Conservation (phyloP, 2,797 vertebrate species). For the Delichon dasypus region DNA sequence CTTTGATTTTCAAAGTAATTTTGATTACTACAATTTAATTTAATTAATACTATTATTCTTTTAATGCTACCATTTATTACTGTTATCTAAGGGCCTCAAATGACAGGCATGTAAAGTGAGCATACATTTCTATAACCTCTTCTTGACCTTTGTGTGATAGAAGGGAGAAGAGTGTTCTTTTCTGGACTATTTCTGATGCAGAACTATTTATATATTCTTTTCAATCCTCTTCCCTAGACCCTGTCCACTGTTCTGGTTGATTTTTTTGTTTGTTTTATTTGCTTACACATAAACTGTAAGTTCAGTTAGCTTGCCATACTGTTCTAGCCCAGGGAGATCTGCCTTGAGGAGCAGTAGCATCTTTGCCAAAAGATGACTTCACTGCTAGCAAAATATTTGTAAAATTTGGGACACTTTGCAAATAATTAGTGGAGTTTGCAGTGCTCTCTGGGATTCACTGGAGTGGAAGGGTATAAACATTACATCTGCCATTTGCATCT, state of each 20-base stretch:
- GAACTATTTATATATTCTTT: not conserved
- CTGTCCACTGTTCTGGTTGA: not conserved
- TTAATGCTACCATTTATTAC: not conserved
- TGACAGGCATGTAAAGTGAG: not conserved
- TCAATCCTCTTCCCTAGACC: not conserved
- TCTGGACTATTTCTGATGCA: not conserved
- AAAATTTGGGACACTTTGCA: not conserved
- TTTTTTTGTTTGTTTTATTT: not conserved
- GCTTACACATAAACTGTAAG: not conserved
- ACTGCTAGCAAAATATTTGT: not conserved
- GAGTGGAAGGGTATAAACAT: not conserved
- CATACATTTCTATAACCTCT: not conserved
- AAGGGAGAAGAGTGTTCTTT: not conserved
- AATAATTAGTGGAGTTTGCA: not conserved
- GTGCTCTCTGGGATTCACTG: not conserved
- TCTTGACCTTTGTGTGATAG: not conserved
- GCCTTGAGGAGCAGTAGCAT: not conserved
- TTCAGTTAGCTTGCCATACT: not conserved
- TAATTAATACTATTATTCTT: not conserved
- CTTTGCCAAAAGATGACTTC: not conserved
- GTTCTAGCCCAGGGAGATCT: not conserved
- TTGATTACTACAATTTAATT: not conserved
- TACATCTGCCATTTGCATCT: not conserved
- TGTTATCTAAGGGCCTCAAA: not conserved
- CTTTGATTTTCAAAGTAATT: not conserved